Percentiles rank a stretch among this genome's conserved stretches.
Evolutionary conservation across 2,888 invertebrate species (phyloP).

Genomic region (Gastracanthus pulcherrimus): DNA sequence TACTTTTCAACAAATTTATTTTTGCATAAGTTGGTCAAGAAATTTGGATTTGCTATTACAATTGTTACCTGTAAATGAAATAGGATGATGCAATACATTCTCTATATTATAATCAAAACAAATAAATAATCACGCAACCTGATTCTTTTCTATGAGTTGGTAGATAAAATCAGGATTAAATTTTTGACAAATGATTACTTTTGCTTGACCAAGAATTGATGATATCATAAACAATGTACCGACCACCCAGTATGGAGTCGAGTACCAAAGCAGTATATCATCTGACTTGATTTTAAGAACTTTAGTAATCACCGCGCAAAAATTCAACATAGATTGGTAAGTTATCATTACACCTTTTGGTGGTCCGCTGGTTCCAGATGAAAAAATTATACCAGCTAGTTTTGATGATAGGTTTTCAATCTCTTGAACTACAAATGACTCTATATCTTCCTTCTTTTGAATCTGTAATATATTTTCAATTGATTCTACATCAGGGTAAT

Average conservation of each 20-base stretch:
- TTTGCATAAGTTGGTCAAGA: background rate
- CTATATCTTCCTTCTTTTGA: background rate
- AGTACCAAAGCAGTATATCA: background rate
- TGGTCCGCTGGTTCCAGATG: background rate
- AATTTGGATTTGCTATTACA: background rate
- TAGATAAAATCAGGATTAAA: background rate
- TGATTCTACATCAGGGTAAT: background rate
- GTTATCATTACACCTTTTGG: background rate
- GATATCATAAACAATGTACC: background rate
- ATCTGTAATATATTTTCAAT: background rate
- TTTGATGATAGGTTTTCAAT: background rate
- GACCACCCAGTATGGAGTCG: background rate
- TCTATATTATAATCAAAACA: background rate
- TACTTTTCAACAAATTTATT: background rate
- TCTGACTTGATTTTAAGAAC: background rate
- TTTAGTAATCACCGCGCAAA: background rate
- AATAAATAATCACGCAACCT: background rate
- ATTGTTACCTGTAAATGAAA: background rate
- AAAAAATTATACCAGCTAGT: background rate
- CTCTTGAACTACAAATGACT: background rate
- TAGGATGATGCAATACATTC: background rate
- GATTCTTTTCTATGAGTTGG: background rate
- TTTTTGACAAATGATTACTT: background rate
- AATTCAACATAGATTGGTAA: background rate
- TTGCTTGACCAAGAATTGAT: background rate